Percentiles rank a stretch among this genome's conserved stretches.
Conservation (phyloP, 2,888 invertebrate genomes). For the Lasioglossum leucozonium region DNA sequence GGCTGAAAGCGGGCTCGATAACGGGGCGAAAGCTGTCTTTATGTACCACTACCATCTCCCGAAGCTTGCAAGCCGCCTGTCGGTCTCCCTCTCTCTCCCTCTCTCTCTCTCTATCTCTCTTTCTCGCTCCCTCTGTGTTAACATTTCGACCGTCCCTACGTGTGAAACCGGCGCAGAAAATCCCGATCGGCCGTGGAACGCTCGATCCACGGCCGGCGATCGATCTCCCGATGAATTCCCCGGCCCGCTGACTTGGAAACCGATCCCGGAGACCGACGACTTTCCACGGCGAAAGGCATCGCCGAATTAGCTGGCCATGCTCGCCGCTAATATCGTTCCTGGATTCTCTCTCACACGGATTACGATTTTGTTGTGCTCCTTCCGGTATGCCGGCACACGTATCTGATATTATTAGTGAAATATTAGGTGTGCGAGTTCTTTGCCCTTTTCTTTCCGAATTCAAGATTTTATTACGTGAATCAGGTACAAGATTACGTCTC, state of each 20-base stretch:
- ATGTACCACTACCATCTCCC: constrained; percentile 53
- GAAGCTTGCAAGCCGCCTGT: constrained; percentile 31
- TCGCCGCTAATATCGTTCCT: constrained; percentile 48
- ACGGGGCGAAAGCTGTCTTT: constrained; percentile 72
- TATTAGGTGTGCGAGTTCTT: no score
- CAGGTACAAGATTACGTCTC: no score
- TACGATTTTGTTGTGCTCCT: no score
- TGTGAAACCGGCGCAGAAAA: constrained; percentile 64
- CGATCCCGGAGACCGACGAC: constrained; percentile 56
- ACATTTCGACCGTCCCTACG: constrained; percentile 53
- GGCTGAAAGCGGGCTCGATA: constrained; percentile 69
- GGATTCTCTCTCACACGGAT: neutral
- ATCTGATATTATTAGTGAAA: no score
- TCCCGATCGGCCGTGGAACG: constrained; percentile 60
- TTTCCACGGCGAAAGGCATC: constrained; percentile 47
- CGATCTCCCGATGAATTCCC: constrained; percentile 59
- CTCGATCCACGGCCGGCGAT: constrained; percentile 63
- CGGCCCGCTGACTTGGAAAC: constrained; percentile 38
- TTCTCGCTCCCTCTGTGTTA: constrained; percentile 33
- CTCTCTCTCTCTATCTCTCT: neutral
- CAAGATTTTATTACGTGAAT: no score
- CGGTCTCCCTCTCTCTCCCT: neutral
- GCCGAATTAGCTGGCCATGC: constrained; percentile 56
- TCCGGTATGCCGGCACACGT: no score
- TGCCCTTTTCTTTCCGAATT: no score